Base-by-base conservation (phyloP, 2,888 invertebrate species). In the Apamea monoglypha region DNA sequence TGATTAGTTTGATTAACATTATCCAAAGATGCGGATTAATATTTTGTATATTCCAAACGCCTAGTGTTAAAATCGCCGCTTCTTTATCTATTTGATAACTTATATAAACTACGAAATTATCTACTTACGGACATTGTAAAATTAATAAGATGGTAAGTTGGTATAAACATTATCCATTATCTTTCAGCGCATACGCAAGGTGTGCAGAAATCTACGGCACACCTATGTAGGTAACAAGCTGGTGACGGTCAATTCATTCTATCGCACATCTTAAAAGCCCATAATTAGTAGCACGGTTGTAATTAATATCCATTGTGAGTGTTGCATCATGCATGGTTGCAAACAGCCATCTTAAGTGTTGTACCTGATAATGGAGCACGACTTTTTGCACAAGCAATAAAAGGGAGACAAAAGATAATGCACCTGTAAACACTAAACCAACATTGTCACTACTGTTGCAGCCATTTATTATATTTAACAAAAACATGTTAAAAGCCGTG, bases 371-470 rank as follows among this genome's bases (percentile, higher is more conserved):
- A 47, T 72, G 56, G 53, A 66, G 7, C 70, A 64, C 4, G 36
- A 67, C 18, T 68, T 67, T 50, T 76, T 61, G 69, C 29, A 74
- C 56, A 59, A 82, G 18, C 40, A 70, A 75, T 53, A 66, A 69
- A 72, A 67, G 40, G 40, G 32, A 66, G 16, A 74, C 66, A 61
- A 80, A 75, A 63, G 18, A 69, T 29, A 70, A 29, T 47, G 59
- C 84, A 87, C 72, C 68, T 77, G 71, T 87, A 68, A 71, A 75
- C 47, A 80, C 50, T 80, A 69, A 75, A 84, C 61, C n/a, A 67
- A 74, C 63, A 76, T 59, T 40, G 63, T 66, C 71, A 74, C 32
- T 47, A 72, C 63, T 44, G 67, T 83, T 72, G 36, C 63, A 59
- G 36, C 32, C 50, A 83, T 83, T 78, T 71, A 56, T 79, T 71